Evolutionary conservation across 2,113 vertebrate genomes (phyloP).

Genomic region (Talpa occidentalis): DNA sequence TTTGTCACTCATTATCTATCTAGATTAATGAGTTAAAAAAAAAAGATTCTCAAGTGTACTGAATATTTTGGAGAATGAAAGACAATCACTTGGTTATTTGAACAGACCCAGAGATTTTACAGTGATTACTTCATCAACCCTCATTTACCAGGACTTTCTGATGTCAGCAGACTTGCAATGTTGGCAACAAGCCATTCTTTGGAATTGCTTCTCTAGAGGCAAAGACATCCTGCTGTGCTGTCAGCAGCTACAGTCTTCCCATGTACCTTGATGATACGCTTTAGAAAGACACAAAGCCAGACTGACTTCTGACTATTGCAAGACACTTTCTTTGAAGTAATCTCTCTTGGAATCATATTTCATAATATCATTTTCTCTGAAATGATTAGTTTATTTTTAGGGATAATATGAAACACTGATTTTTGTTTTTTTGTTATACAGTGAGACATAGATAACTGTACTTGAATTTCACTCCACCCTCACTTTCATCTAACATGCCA

Average conservation of each 20-base stretch:
- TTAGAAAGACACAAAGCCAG: not conserved
- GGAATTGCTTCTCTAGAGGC: conserved; percentile 39
- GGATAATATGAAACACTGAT: not conserved
- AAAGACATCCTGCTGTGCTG: not conserved
- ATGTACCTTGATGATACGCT: not conserved
- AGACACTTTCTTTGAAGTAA: conserved; percentile 15
- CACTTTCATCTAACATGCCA: not conserved
- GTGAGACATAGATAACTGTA: not conserved
- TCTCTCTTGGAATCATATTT: not conserved
- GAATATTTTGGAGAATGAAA: not conserved
- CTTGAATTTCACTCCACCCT: not conserved
- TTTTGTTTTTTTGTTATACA: not conserved
- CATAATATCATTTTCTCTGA: not conserved
- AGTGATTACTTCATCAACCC: not conserved
- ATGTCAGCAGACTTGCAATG: not conserved
- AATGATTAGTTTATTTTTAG: conserved; percentile 8
- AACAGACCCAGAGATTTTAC: not conserved
- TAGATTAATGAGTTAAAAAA: not conserved
- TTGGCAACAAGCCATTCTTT: conserved; percentile 34
- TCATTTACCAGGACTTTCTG: conserved; percentile 12
- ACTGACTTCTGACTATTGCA: not conserved
- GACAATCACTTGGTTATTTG: not conserved
- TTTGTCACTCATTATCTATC: not conserved
- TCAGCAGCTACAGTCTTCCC: conserved; percentile 9
- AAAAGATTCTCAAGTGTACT: not conserved